Evolutionary conservation across 2,888 invertebrate genomes (phyloP).

Genomic region (Nomada ferruginata): DNA sequence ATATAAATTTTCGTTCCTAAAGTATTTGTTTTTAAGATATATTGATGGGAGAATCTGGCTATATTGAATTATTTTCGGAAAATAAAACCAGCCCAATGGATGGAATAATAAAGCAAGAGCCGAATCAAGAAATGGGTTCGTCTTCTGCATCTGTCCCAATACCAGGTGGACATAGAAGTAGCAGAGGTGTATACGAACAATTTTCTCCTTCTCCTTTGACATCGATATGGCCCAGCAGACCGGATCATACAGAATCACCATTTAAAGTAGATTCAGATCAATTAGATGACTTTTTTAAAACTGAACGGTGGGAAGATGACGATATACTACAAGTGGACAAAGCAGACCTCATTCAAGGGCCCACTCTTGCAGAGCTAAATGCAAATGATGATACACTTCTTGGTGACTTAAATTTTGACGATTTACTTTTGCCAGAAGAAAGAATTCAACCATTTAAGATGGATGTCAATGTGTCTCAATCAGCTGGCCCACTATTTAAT

Average conservation of each 20-base stretch:
- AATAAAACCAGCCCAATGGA: slow-evolving; percentile 74
- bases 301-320: slow-evolving; percentile 90
- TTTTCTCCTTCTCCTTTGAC: slow-evolving; percentile 82
- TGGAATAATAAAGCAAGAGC: slow-evolving; percentile 78
- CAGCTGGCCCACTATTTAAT: slow-evolving; percentile 71
- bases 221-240: slow-evolving; percentile 85
- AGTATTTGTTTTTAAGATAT: slow-evolving; percentile 19
- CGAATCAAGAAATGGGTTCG: slow-evolving; percentile 76
- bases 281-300: slow-evolving; percentile 86
- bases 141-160: slow-evolving; percentile 82
- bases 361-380: slow-evolving; percentile 93
- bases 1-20: neutral
- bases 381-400: slow-evolving; percentile 93
- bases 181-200: slow-evolving; percentile 80
- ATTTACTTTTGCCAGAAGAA: slow-evolving; percentile 91
- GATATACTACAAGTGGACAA: slow-evolving; percentile 96
- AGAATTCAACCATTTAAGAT: slow-evolving; percentile 78
- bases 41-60: slow-evolving; percentile 77
- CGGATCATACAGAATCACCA: slow-evolving; percentile 80
- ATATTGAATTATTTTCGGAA: slow-evolving; percentile 75
- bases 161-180: slow-evolving; percentile 80
- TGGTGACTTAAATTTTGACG: slow-evolving; percentile 94
- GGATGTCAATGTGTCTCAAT: slow-evolving; percentile 63
- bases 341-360: slow-evolving; percentile 92
- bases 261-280: slow-evolving; percentile 79